A percentile compares a stretch with the other conserved stretches of the same genome.
phyloP scores from a whole-genome alignment of 2,113 vertebrate genomes.

The Onychorhynchus coronatus region DNA sequence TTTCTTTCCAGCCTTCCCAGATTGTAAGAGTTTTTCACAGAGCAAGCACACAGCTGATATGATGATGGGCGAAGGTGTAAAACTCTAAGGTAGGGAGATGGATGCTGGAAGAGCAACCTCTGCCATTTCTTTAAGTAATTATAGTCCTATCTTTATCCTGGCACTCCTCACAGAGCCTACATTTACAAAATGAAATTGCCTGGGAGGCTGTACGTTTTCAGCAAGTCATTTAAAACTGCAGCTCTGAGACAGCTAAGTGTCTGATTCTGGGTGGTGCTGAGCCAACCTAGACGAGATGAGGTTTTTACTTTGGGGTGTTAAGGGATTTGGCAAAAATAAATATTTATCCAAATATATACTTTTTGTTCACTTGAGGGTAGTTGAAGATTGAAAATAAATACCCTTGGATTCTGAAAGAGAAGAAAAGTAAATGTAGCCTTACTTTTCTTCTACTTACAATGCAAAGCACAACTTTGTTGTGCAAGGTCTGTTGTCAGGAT shows the following conservation, averaged over 20 bases:
- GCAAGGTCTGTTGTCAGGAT: neutral
- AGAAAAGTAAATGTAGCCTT: neutral
- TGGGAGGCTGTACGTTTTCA: neutral
- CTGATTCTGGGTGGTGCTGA: neutral
- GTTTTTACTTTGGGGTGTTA: neutral
- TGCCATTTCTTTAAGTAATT: constrained; percentile 26
- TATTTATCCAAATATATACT: neutral
- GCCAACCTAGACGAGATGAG: neutral
- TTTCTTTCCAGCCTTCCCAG: neutral
- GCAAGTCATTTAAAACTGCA: neutral
- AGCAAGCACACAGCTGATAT: neutral
- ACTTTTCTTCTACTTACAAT: neutral
- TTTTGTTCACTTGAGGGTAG: neutral
- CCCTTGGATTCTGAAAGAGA: neutral
- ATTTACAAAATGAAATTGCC: constrained; percentile 41
- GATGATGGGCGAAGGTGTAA: neutral
- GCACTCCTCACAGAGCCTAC: neutral
- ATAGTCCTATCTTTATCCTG: constrained; percentile 24
- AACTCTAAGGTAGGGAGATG: neutral
- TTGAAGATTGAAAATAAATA: neutral
- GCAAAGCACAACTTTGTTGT: neutral
- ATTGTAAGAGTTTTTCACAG: neutral
- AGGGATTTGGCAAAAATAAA: neutral
- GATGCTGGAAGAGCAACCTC: neutral
- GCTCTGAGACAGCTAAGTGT: neutral